Evolutionary conservation across 1,140 invertebrate genomes (phyloP).

Genomic region (Hylyphantes graminicola): DNA sequence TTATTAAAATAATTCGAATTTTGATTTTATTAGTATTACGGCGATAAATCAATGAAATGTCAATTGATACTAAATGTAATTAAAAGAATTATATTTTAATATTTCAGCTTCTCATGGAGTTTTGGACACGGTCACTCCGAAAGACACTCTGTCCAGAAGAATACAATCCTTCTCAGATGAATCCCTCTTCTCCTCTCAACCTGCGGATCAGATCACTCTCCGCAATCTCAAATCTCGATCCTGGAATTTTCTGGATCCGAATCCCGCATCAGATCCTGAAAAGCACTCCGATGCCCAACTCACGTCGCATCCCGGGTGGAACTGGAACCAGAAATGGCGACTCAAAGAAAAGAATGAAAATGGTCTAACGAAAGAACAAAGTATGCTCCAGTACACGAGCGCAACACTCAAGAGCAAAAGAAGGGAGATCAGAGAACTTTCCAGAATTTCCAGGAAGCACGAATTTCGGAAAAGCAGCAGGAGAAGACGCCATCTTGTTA

Average conservation of each 20-base stretch:
- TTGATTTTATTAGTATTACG: too few relatives aligned
- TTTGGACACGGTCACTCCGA: neutral
- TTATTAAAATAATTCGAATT: too few relatives aligned
- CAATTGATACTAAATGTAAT: too few relatives aligned
- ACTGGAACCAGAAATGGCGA: conserved; percentile 15
- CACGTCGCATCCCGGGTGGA: neutral
- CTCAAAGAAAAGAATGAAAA: neutral
- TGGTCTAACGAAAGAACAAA: neutral
- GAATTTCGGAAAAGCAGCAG: conserved; percentile 1
- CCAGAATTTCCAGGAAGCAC: conserved; percentile 4
- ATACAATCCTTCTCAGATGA: conserved; percentile 2
- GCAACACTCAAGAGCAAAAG: conserved; percentile 15
- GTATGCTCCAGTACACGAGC: conserved; percentile 32
- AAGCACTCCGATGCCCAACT: neutral
- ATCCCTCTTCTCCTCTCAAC: neutral
- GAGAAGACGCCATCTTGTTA: neutral
- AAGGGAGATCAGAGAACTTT: conserved; percentile 6
- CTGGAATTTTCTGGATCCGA: neutral
- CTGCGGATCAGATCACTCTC: neutral
- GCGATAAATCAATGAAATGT: too few relatives aligned
- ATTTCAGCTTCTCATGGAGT: conserved; percentile 33
- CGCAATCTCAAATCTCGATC: conserved; percentile 17
- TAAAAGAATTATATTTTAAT: too few relatives aligned
- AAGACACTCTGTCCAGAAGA: neutral
- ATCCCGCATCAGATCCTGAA: neutral